Evolutionary conservation across 2,797 vertebrate genomes (phyloP).

Genomic region (Anabas testudineus): DNA sequence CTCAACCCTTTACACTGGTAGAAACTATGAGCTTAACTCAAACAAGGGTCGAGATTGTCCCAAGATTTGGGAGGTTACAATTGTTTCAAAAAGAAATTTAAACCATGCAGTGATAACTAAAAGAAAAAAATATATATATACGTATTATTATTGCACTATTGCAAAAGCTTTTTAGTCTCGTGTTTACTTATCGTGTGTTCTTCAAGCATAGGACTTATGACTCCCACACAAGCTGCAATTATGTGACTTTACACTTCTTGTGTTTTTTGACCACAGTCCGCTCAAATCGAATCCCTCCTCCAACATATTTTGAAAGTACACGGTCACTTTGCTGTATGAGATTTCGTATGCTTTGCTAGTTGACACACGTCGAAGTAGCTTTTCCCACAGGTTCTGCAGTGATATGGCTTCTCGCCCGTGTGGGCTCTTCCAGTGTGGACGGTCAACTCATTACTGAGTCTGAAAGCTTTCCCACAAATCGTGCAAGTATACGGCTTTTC

Average conservation of each 20-base stretch:
- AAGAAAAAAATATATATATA: no score
- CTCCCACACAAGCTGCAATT: no score
- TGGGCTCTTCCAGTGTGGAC: background rate
- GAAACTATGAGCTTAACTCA: background rate
- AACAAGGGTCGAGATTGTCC: background rate
- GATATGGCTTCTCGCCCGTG: background rate
- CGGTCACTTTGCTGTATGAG: background rate
- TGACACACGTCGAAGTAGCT: background rate
- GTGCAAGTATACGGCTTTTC: background rate
- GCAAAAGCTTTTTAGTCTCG: no score
- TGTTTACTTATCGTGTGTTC: no score
- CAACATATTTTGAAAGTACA: background rate
- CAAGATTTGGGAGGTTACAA: background rate
- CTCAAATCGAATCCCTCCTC: background rate
- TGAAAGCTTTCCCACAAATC: background rate
- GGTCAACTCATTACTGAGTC: background rate
- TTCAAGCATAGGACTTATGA: no score
- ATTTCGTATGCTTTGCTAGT: background rate
- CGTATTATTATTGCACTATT: no score
- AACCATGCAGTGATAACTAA: background rate
- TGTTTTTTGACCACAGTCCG: no score
- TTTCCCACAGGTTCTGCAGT: slow-evolving; percentile 1
- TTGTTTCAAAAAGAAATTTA: background rate
- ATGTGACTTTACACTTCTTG: background rate
- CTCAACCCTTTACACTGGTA: background rate